These are phyloP conservation scores for Gallirallus australis DNA, from an alignment of 2,797 vertebrate genomes.

Conservation along the genomic window DNA sequence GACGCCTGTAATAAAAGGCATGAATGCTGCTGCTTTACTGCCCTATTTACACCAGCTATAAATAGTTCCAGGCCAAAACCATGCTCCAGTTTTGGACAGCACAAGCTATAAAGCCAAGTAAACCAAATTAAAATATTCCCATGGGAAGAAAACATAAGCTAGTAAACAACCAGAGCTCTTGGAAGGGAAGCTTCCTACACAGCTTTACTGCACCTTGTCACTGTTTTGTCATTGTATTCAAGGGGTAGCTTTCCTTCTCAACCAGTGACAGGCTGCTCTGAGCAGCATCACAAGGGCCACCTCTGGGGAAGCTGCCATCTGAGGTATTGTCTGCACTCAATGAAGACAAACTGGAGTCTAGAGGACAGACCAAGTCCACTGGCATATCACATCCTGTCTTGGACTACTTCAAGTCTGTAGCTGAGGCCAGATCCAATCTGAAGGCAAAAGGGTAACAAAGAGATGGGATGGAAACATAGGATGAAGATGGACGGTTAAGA, in stretches of 20 bases:
- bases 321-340: background rate
- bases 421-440: background rate
- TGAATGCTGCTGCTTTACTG: background rate
- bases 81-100: background rate
- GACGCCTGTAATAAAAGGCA: background rate
- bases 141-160: background rate
- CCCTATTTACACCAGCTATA: background rate
- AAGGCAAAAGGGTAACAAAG: background rate
- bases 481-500: background rate
- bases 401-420: background rate
- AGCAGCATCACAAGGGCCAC: background rate
- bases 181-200: background rate
- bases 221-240: background rate
- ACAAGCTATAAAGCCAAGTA: background rate
- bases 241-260: background rate
- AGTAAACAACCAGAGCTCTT: background rate
- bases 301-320: background rate
- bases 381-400: background rate
- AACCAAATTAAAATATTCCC: background rate
- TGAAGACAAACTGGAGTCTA: background rate
- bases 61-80: background rate
- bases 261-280: background rate
- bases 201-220: background rate
- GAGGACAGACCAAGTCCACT: background rate
- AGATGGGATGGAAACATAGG: background rate